phyloP scores from a whole-genome alignment of 2,888 invertebrate species.

The Auanema sp. region DNA sequence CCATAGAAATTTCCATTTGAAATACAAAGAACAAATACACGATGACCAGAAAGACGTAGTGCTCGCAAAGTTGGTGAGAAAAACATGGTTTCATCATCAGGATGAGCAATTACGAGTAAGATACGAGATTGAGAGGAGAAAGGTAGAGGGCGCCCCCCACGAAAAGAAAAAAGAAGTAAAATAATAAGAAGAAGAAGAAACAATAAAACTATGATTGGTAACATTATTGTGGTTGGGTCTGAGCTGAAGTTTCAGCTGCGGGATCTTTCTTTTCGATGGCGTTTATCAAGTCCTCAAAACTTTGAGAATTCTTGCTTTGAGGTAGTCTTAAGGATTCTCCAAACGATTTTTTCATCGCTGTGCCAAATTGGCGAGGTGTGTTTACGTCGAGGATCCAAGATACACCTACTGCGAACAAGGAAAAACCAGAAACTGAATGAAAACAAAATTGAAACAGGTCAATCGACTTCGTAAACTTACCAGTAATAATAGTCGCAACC shows the following conservation, averaged over 20 bases:
- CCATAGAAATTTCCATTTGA: conserved; percentile 46
- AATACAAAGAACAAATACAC: conserved; percentile 41
- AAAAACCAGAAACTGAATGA: conserved; percentile 51
- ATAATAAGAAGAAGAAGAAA: conserved; percentile 30
- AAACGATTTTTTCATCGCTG: conserved; percentile 46
- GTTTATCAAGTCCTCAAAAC: conserved; percentile 44
- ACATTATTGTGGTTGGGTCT: conserved; percentile 17
- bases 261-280: conserved; percentile 33
- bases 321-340: conserved; percentile 43
- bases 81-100: conserved; percentile 99
- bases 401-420: conserved; percentile 54
- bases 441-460: not conserved
- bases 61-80: conserved; percentile 77
- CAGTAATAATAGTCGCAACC: conserved; percentile 58
- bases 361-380: conserved; percentile 58
- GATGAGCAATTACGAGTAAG: conserved; percentile 87
- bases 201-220: conserved; percentile 24
- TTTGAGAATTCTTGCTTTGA: conserved; percentile 39
- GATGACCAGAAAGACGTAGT: conserved; percentile 27
- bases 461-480: conserved; percentile 5
- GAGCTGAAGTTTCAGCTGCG: not conserved
- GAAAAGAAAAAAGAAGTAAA: conserved; percentile 36
- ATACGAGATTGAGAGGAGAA: conserved; percentile 63
- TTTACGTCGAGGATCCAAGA: conserved; percentile 55
- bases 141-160: conserved; percentile 18